A percentile compares a stretch with the other conserved stretches of the same genome.
These are phyloP conservation scores for Myrmecobius fasciatus DNA, from an alignment of 2,113 vertebrate genomes.

Conservation along the genomic window DNA sequence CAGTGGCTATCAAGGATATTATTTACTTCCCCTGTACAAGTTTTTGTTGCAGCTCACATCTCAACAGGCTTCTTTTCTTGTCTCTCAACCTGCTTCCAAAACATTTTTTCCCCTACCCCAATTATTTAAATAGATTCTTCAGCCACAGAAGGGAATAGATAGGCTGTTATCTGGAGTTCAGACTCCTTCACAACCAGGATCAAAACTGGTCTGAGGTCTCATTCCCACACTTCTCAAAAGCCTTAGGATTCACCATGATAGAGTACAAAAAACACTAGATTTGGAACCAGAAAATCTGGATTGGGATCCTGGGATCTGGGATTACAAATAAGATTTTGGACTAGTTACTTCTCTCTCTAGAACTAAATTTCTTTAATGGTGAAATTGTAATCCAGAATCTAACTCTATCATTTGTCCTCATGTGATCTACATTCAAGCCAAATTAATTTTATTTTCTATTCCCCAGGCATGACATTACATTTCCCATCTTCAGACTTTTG, in stretches of 20 bases:
- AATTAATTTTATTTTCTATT: not conserved
- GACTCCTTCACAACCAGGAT: not conserved
- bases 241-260: not conserved
- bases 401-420: not conserved
- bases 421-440: not conserved
- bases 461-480: not conserved
- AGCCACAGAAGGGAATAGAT: not conserved
- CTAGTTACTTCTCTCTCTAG: not conserved
- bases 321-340: not conserved
- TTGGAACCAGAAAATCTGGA: not conserved
- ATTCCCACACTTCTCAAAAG: not conserved
- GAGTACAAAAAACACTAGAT: not conserved
- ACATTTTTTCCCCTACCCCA: not conserved
- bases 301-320: not conserved
- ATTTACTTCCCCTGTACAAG: not conserved
- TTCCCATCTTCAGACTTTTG: not conserved
- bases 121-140: not conserved
- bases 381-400: not conserved
- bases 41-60: not conserved
- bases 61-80: not conserved
- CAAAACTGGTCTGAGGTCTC: not conserved
- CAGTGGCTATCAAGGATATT: not conserved
- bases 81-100: not conserved
- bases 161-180: not conserved
- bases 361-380: not conserved